phyloP scores from a whole-genome alignment of 2,797 vertebrate species.

The Morus bassanus region DNA sequence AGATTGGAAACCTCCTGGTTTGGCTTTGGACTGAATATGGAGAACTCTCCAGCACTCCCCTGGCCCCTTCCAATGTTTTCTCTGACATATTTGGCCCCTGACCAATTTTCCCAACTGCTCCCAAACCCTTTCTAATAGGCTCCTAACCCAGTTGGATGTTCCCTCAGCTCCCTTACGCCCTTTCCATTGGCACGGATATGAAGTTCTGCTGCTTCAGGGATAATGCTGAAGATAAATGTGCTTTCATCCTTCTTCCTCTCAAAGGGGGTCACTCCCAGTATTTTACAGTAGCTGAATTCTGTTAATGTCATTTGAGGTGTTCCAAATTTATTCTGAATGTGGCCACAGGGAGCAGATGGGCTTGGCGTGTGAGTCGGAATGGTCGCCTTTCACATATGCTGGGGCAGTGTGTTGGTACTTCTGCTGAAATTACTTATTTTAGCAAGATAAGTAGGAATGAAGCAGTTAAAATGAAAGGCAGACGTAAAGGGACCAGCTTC shows the following conservation, averaged over 20 bases:
- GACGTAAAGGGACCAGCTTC: neutral
- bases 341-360: neutral
- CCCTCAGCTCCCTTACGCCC: neutral
- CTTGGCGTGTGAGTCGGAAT: neutral
- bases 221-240: constrained; percentile 41
- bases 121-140: constrained; percentile 39
- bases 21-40: constrained; percentile 24
- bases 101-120: constrained; percentile 58
- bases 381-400: neutral
- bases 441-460: neutral
- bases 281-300: constrained; percentile 23
- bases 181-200: neutral
- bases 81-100: constrained; percentile 40
- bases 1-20: constrained; percentile 41
- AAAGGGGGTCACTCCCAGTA: neutral
- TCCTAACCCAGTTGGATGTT: constrained; percentile 44
- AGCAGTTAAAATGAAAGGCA: neutral
- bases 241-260: constrained; percentile 18
- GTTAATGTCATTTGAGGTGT: constrained; percentile 14
- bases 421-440: neutral
- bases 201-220: constrained; percentile 36
- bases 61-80: constrained; percentile 15
- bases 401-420: neutral
- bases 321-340: neutral
- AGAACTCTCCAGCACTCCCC: constrained; percentile 23